phyloP scores from a whole-genome alignment of 35 echinoderm and acorn worm genomes.

The Diadema setosum region DNA sequence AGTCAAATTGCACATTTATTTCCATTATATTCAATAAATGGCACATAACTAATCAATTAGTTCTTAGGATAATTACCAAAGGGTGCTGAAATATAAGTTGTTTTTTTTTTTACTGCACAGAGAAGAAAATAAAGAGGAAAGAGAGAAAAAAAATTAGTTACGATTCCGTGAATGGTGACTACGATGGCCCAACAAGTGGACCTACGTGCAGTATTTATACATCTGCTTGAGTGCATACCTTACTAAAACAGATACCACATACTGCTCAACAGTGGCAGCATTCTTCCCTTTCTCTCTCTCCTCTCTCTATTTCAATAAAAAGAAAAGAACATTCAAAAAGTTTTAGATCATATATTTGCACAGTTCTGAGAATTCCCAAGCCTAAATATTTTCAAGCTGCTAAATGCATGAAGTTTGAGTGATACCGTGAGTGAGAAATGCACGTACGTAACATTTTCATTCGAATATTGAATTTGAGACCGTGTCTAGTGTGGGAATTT shows the following conservation, averaged over 20 bases:
- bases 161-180: neutral
- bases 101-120: neutral
- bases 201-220: neutral
- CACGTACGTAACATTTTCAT: neutral
- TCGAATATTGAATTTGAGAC: neutral
- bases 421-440: too few species aligned
- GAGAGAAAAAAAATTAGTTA: neutral
- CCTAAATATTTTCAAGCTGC: too few species aligned
- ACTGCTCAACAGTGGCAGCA: neutral
- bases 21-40: constrained; percentile 33
- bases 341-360: neutral
- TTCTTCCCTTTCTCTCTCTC: too few species aligned
- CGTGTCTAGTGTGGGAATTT: neutral
- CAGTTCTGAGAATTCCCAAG: too few species aligned
- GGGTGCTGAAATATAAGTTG: constrained; percentile 5
- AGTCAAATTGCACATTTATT: constrained; percentile 33
- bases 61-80: neutral
- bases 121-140: neutral
- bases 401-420: too few species aligned
- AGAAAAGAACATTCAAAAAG: too few species aligned
- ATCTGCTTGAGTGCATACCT: neutral
- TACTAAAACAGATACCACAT: neutral
- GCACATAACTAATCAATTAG: neutral
- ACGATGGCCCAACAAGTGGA: neutral
- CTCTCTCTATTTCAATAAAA: too few species aligned